These are phyloP conservation scores for Notothenia coriiceps DNA, from an alignment of 2,113 vertebrate species.

Conservation along the genomic window DNA sequence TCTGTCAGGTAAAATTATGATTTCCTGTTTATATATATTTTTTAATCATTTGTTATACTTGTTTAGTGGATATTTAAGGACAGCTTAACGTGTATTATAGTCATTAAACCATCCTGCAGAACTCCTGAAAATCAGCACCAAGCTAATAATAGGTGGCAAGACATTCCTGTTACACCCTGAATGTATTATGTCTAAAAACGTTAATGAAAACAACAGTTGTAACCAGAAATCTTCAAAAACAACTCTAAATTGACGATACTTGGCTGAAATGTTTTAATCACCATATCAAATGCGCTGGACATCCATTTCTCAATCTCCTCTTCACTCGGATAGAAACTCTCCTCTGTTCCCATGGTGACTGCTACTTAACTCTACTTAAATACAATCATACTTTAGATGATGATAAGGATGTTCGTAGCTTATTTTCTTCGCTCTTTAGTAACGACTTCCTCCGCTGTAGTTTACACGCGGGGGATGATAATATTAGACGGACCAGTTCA, in stretches of 20 bases:
- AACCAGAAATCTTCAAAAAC: not conserved
- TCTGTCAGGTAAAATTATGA: not conserved
- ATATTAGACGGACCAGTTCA: conserved; percentile 63
- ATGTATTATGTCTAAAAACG: too few species aligned
- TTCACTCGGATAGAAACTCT: conserved; percentile 55
- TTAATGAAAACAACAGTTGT: too few species aligned
- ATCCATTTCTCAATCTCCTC: conserved; percentile 82
- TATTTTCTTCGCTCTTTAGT: not conserved
- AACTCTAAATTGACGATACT: too few species aligned
- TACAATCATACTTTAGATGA: accelerated
- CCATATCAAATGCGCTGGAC: conserved; percentile 83
- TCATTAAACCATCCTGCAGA: not conserved
- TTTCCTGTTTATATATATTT: too few species aligned
- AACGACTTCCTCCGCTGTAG: accelerated
- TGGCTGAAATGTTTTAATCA: conserved; percentile 22
- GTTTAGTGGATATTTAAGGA: too few species aligned
- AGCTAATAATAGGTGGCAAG: too few species aligned
- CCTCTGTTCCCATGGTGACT: conserved; percentile 62
- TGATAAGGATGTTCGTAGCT: accelerated
- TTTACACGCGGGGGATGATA: conserved; percentile 59
- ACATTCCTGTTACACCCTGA: not conserved
- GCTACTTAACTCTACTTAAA: too few species aligned
- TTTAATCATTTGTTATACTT: too few species aligned
- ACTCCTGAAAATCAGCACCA: not conserved
- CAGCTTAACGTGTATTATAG: too few species aligned